Evolutionary conservation across 2,113 vertebrate genomes (phyloP).

Genomic region (Gavialis gangeticus): DNA sequence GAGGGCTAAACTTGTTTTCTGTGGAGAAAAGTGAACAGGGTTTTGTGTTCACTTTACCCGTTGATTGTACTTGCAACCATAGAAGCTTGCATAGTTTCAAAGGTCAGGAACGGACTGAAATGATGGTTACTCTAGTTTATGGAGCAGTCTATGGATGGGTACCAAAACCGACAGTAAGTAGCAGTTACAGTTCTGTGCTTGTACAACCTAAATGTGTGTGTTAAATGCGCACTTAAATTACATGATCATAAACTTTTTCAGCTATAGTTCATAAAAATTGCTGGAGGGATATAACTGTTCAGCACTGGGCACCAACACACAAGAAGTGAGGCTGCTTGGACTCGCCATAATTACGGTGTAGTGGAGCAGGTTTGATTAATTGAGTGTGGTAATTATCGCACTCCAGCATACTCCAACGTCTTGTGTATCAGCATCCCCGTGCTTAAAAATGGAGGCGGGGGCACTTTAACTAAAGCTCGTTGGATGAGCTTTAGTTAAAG

Average conservation of each 20-base stretch:
- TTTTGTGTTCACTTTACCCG: neutral
- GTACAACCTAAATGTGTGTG: neutral
- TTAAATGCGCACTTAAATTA: neutral
- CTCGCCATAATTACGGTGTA: no score
- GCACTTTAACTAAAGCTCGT: no score
- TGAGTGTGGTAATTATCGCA: no score
- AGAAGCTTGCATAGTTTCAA: neutral
- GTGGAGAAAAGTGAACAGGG: neutral
- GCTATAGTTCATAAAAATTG: no score
- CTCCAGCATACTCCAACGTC: no score
- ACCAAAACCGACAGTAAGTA: neutral
- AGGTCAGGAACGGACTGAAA: neutral
- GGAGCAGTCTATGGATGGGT: neutral
- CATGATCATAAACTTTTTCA: rapidly evolving
- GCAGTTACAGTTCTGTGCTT: neutral
- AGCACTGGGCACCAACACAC: no score
- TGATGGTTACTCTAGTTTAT: neutral
- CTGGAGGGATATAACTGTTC: no score
- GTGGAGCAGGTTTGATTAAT: no score
- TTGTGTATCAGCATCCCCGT: no score
- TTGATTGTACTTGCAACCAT: neutral
- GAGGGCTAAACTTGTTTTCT: neutral
- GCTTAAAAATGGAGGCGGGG: no score
- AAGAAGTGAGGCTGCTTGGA: no score
- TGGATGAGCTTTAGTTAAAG: no score